Evolutionary conservation across 2,888 invertebrate species (phyloP), one percentile per base, ranked within the genome.

Genomic region (Incurvaria masculella): DNA sequence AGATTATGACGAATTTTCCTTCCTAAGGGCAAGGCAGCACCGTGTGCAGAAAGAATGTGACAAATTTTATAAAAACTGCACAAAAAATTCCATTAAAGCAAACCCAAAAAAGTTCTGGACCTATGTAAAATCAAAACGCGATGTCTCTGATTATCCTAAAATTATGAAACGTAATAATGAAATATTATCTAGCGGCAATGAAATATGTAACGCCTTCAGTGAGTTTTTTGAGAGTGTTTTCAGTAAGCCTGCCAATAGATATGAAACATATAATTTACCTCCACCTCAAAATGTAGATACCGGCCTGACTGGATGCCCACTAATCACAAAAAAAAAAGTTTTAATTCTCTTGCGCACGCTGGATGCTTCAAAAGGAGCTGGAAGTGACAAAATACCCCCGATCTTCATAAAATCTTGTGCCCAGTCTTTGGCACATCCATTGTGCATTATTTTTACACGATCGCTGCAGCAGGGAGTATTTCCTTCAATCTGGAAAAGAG

Each of bases 181-280:
- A 3, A 26, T 17, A 4, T 21, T 27, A 2, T 17, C 44, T n/a
- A 17, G 16, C 5, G 44, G 44, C 2, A 6, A 2, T 11, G 17
- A 26, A 2, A 27, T 44, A 17, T 27, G 18, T 16, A 17, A 44
- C 10, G 44, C 21, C 6, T 44, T 44, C 27, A 44, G 21, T 27
- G 19, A 27, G 5, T 44, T 44, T 5, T 44, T 44, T 26, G 26
- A 27, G 11, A 27, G 44, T 27, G 44, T 44, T 26, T 44, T 44
- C 33, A 20, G 18, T 17, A 17, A 26, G 18, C 44, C 27, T 2
- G 20, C 20, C 27, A 5, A 16, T 6, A 14, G 11, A 14, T 33
- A 33, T 33, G 14, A 14, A 8, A 33, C 8, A 8, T 14, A 4
- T 33, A 16, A 44, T 8, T 16, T 27, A 16, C 23, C 11, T 44